Conservation (phyloP, 2,113 vertebrate species). For the Dicaeum eximium region DNA sequence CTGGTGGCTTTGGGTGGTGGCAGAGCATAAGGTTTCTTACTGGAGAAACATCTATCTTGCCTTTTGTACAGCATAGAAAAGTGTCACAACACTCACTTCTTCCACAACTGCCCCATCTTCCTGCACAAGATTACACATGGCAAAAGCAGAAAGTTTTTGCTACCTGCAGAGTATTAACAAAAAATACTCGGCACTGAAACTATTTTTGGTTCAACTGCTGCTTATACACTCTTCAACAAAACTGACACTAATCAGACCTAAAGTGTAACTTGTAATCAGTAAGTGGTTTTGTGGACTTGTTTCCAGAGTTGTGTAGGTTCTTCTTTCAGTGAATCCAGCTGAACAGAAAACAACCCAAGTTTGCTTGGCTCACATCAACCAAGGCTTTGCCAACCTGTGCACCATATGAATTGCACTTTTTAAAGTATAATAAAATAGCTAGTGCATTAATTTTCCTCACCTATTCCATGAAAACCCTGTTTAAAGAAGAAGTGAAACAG, state of each 20-base stretch:
- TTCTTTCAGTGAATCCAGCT: background rate
- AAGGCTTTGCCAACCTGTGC: background rate
- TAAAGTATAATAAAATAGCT: background rate
- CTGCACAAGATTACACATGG: background rate
- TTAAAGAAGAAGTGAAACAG: background rate
- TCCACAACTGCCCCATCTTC: background rate
- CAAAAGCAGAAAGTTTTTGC: background rate
- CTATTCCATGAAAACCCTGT: background rate
- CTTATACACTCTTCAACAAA: background rate
- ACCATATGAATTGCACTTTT: background rate
- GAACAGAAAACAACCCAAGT: background rate
- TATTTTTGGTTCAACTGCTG: background rate
- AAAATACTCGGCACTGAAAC: background rate
- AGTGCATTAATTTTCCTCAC: background rate
- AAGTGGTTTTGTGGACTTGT: background rate
- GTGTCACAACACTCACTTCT: background rate
- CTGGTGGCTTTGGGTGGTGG: background rate
- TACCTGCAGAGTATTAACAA: background rate
- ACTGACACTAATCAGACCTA: background rate
- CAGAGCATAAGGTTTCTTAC: background rate
- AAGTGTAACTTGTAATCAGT: background rate
- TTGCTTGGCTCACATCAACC: background rate
- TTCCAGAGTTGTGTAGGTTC: conserved; percentile 14
- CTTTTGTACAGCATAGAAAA: background rate
- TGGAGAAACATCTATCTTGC: background rate